A percentile compares a stretch with the other conserved stretches of the same genome.
These are phyloP conservation scores for Embiotoca jacksoni DNA, from an alignment of 2,113 vertebrate species.

Conservation along the genomic window DNA sequence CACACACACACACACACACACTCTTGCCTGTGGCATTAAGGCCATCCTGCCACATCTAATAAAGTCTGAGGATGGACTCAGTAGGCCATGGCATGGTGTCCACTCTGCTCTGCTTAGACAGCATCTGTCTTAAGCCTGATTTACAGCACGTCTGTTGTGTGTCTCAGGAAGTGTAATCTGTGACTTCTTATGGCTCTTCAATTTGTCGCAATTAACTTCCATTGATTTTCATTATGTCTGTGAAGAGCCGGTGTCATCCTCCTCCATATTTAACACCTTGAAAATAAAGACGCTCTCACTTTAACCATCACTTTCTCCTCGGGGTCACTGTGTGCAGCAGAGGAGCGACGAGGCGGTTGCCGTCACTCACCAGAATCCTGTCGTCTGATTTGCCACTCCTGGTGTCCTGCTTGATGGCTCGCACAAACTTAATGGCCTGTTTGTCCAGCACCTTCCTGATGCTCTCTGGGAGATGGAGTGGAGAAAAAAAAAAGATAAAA, in stretches of 20 bases:
- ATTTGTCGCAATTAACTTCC: constrained; percentile 53
- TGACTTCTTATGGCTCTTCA: constrained; percentile 53
- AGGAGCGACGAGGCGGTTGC: neutral
- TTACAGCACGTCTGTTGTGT: constrained; percentile 57
- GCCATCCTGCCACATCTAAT: constrained; percentile 82
- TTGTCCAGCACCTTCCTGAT: constrained; percentile 86
- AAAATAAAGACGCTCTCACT: neutral
- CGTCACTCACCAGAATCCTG: constrained; percentile 82
- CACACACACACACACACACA: constrained; percentile 32
- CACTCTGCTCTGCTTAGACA: constrained; percentile 68
- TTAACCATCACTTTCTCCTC: constrained; percentile 8
- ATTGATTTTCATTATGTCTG: constrained; percentile 34
- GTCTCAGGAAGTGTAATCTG: constrained; percentile 60
- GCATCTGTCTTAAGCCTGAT: constrained; percentile 74
- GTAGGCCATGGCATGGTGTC: constrained; percentile 73
- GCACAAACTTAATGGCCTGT: constrained; percentile 83
- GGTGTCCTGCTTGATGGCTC: constrained; percentile 83
- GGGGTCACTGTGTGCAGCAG: constrained; percentile 18
- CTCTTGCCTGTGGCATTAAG: constrained; percentile 72
- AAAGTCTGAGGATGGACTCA: constrained; percentile 72
- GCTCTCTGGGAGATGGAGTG: constrained; percentile 74
- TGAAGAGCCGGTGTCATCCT: neutral
- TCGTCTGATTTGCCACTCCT: constrained; percentile 83
- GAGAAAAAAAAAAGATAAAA: constrained; percentile 1
- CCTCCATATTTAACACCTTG: constrained; percentile 28